Evolutionary conservation across 2,888 invertebrate genomes (phyloP), one percentile per base, ranked within the genome.

Genomic region (Cremastobaeus sp.): DNA sequence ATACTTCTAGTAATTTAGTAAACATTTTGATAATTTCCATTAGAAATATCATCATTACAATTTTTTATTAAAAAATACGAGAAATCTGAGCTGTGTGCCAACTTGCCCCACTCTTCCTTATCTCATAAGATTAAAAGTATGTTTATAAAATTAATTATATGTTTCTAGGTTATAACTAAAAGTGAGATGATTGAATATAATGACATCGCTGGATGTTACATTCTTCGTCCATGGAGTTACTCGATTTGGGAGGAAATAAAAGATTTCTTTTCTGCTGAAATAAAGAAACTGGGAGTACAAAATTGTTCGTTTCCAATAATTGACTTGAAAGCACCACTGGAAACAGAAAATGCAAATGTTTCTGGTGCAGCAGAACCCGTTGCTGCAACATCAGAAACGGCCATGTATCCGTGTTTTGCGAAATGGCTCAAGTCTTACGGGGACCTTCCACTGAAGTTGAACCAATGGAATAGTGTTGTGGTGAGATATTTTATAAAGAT

Each of bases 381-480:
- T 82, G 99, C 99, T 39, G 94, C 99, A 20, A 99, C 99, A 3
- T 98, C 98, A 57, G 99, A 99, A 89, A 99, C 99, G 2, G 98
- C 96, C 59, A 99, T 99, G 99, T 99, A 99, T 89, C 99, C 99
- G 2, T 94, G 98, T 0, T 99, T 96, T 89, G 96, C 98, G 30
- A 97, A 97, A 88, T 99, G 99, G 99, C 92, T 99, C 64, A 97
- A 98, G 89, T 98, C 98, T 34, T 95, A 99, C 85, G 89, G 99
- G 52, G 99, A 99, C 89, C 91, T 99, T 81, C 99, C 99, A 1
- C 91, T 98, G 74, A 95, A 94, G 83, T 90, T 99, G 3, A 99
- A 99, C 90, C 99, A 99, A 88, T 99, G 99, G 99, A 98, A 97
- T 86, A 99, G 98, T 86, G 98, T 99, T 83, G 99, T 99, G 81